phyloP scores from a whole-genome alignment of 2,888 invertebrate genomes.

The Ichneumoninae sp. region DNA sequence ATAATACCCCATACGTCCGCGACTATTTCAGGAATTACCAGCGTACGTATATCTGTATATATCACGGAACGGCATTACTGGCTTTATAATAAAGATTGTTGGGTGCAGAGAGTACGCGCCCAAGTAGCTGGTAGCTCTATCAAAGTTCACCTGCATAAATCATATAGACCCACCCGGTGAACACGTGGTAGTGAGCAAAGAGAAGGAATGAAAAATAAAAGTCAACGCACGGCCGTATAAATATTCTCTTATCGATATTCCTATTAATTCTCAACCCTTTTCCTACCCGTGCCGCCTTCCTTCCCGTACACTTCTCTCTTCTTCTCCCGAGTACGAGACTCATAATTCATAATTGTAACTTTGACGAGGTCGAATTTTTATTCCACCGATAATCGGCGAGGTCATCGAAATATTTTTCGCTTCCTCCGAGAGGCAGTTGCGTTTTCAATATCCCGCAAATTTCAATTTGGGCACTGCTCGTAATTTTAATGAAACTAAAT shows the following conservation, averaged over 20 bases:
- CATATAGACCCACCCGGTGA: constrained; percentile 20
- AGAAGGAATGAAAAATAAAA: constrained; percentile 41
- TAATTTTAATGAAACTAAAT: neutral
- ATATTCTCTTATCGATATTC: constrained; percentile 66
- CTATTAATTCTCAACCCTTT: constrained; percentile 60
- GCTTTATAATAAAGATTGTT: constrained; percentile 41
- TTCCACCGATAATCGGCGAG: constrained; percentile 48
- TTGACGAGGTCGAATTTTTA: constrained; percentile 33
- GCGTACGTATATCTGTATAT: constrained; percentile 7
- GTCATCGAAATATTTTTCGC: neutral
- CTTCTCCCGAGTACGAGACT: constrained; percentile 44
- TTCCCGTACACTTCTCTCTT: constrained; percentile 10
- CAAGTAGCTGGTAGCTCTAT: constrained; percentile 47
- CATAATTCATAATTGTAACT: constrained; percentile 59
- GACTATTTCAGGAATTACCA: constrained; percentile 53
- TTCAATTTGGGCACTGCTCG: neutral
- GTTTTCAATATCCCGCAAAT: neutral
- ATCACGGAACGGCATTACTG: constrained; percentile 15
- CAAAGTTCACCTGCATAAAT: constrained; percentile 63
- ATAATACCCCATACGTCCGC: constrained; percentile 45
- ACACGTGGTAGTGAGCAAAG: constrained; percentile 20
- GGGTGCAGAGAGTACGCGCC: constrained; percentile 37
- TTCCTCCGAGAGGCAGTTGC: no score
- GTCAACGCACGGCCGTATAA: constrained; percentile 56
- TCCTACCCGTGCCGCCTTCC: neutral